These are phyloP conservation scores for Ceratotherium simum DNA, from an alignment of 2,113 vertebrate species.

Conservation along the genomic window DNA sequence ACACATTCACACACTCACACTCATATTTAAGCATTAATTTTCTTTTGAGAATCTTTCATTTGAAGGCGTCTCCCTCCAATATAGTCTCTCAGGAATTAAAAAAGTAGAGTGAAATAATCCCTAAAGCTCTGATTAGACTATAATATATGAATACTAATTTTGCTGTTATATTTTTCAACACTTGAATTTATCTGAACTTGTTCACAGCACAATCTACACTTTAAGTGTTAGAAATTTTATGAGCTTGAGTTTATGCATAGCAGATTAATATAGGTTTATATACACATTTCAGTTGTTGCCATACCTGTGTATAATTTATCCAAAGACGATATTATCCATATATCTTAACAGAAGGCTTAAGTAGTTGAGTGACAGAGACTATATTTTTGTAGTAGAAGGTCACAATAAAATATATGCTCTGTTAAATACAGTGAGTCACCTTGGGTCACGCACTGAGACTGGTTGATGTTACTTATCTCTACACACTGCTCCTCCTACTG, in stretches of 20 bases:
- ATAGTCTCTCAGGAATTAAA: not conserved
- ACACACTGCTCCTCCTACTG: not conserved
- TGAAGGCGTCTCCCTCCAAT: too few relatives aligned
- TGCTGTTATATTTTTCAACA: not conserved
- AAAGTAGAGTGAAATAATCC: not conserved
- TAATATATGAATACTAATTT: not conserved
- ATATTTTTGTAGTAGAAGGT: not conserved
- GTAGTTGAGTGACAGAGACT: not conserved
- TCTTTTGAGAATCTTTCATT: not conserved
- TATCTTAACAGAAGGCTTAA: not conserved
- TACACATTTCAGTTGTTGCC: not conserved
- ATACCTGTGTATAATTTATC: not conserved
- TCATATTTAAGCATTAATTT: not conserved
- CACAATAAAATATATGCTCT: not conserved
- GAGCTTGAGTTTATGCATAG: not conserved
- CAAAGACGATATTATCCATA: not conserved
- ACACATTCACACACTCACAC: too few relatives aligned
- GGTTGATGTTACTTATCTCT: conserved; percentile 31
- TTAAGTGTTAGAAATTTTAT: not conserved
- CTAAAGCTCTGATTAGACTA: not conserved
- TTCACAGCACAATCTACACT: not conserved
- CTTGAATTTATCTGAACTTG: not conserved
- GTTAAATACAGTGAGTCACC: not conserved
- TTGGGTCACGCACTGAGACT: not conserved
- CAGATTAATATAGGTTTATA: not conserved